Evolutionary conservation across 2,888 invertebrate genomes (phyloP).

Genomic region (Tillus elongatus): DNA sequence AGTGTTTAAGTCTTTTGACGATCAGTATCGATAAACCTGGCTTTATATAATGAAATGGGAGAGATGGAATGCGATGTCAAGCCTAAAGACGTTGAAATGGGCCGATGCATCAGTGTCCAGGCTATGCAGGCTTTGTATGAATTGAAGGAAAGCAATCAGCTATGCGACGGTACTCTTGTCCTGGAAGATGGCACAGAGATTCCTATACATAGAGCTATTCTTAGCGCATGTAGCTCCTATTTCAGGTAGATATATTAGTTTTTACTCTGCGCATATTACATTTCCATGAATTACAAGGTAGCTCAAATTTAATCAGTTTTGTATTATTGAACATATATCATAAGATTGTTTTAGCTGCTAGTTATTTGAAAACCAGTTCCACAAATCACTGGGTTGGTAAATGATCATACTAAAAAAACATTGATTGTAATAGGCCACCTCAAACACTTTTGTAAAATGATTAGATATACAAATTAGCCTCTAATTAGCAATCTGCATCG

Average conservation of each 20-base stretch:
- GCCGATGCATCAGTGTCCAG: constrained; percentile 71
- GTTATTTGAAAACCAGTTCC: too few relatives aligned
- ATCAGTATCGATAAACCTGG: constrained; percentile 23
- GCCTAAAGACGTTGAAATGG: constrained; percentile 39
- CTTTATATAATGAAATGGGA: constrained; percentile 34
- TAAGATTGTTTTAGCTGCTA: too few relatives aligned
- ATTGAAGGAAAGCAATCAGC: constrained; percentile 68
- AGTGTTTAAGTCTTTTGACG: constrained; percentile 24
- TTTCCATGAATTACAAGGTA: too few relatives aligned
- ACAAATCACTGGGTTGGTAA: too few relatives aligned
- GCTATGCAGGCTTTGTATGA: constrained; percentile 80
- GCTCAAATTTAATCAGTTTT: too few relatives aligned
- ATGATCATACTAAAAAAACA: too few relatives aligned
- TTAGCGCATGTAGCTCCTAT: constrained; percentile 83
- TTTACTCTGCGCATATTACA: too few relatives aligned
- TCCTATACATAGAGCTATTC: constrained; percentile 76
- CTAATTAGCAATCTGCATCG: too few relatives aligned
- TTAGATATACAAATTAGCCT: too few relatives aligned
- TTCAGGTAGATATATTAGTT: constrained; percentile 60
- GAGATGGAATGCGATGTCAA: constrained; percentile 30
- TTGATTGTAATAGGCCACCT: too few relatives aligned
- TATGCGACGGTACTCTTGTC: constrained; percentile 78
- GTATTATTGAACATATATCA: too few relatives aligned
- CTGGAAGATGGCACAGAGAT: constrained; percentile 74
- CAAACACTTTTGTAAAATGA: too few relatives aligned